A percentile compares a stretch with the other conserved stretches of the same genome.
Evolutionary conservation across 2,797 vertebrate genomes (phyloP).

Genomic region (Pseudochirops corinnae): DNA sequence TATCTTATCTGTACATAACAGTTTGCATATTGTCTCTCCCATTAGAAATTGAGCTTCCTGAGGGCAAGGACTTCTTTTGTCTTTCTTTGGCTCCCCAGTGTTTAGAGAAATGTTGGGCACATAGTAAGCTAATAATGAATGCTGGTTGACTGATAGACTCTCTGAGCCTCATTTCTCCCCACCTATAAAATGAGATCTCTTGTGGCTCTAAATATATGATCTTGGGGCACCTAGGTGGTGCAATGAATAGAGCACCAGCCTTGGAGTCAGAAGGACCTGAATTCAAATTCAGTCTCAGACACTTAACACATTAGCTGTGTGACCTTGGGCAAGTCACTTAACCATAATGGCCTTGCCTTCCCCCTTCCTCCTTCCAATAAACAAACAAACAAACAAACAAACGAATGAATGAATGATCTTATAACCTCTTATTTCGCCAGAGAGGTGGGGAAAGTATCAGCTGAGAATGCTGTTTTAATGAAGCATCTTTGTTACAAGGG

Average conservation of each 20-base stretch:
- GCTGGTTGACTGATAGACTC: neutral
- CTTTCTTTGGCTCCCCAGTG: neutral
- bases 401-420: neutral
- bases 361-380: too few species aligned
- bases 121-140: neutral
- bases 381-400: too few species aligned
- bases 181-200: neutral
- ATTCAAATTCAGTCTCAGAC: too few species aligned
- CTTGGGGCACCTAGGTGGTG: neutral
- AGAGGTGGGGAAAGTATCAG: neutral
- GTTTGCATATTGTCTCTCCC: neutral
- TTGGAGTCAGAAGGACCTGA: too few species aligned
- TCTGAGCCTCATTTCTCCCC: neutral
- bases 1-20: neutral
- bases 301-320: too few species aligned
- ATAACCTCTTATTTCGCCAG: neutral
- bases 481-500: neutral
- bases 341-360: too few species aligned
- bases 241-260: too few species aligned
- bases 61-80: neutral
- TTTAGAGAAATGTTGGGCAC: neutral
- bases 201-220: neutral
- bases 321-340: too few species aligned
- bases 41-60: neutral
- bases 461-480: neutral